Conservation (phyloP, 2,888 invertebrate genomes). For the Nomada flava region DNA sequence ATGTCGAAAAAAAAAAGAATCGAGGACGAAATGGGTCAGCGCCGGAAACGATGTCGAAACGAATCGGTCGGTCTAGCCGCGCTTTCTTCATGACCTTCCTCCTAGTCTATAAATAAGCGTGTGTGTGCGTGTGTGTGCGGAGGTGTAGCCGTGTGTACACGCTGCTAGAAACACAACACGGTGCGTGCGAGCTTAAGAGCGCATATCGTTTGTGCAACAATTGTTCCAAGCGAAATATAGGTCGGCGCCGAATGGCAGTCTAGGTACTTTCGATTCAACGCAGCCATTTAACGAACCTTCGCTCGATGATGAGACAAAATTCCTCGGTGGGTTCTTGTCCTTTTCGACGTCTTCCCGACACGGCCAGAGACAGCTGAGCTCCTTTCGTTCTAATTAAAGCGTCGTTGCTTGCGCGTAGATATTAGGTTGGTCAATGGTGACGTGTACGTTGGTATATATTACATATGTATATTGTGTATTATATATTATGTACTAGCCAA, state of each 20-base stretch:
- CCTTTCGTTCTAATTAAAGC: conserved; percentile 7
- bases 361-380: neutral
- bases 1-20: conserved; percentile 67
- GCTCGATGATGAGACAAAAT: conserved; percentile 25
- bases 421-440: too few species aligned
- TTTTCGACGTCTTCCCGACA: conserved; percentile 10
- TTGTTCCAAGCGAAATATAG: conserved; percentile 67
- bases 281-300: conserved; percentile 14
- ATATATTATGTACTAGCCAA: too few species aligned
- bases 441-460: neutral
- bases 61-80: conserved; percentile 70
- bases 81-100: conserved; percentile 80
- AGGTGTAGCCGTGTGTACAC: neutral
- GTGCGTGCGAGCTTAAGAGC: conserved; percentile 59
- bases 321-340: conserved; percentile 13
- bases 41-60: conserved; percentile 80
- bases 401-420: neutral
- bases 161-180: conserved; percentile 43
- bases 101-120: conserved; percentile 73
- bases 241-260: conserved; percentile 59
- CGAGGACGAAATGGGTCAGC: conserved; percentile 77
- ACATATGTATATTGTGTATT: too few species aligned
- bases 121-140: conserved; percentile 8
- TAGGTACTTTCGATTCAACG: conserved; percentile 53
- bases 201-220: conserved; percentile 64